phyloP scores from a whole-genome alignment of 1,140 invertebrate genomes.

The Plectus sambesii region DNA sequence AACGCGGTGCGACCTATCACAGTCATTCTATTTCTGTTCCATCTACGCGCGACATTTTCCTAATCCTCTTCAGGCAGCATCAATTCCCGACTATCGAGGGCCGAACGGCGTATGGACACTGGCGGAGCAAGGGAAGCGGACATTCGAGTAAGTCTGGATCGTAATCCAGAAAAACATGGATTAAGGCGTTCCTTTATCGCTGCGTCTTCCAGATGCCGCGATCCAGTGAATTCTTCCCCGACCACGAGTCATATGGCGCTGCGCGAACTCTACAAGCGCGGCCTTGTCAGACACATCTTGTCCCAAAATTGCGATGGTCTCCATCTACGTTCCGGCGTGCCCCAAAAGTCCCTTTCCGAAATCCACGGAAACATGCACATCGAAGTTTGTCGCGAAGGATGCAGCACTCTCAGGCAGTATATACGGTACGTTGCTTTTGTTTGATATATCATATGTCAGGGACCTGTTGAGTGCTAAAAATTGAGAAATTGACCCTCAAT shows the following conservation, averaged over 20 bases:
- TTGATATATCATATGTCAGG: too few relatives aligned
- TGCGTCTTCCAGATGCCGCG: constrained; percentile 58
- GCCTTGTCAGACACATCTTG: constrained; percentile 66
- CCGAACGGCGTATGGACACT: constrained; percentile 94
- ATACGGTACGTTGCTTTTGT: constrained; percentile 18
- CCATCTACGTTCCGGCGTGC: constrained; percentile 73
- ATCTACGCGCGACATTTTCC: too few relatives aligned
- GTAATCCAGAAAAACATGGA: too few relatives aligned
- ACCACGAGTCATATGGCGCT: constrained; percentile 87
- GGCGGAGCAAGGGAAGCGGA: constrained; percentile 68
- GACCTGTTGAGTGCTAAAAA: too few relatives aligned
- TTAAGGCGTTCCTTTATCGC: too few relatives aligned
- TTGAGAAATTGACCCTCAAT: too few relatives aligned
- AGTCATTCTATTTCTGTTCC: too few relatives aligned
- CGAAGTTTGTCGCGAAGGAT: too few relatives aligned
- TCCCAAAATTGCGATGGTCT: constrained; percentile 95
- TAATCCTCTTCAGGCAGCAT: constrained; percentile 57
- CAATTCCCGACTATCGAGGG: constrained; percentile 76
- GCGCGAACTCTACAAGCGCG: constrained; percentile 60
- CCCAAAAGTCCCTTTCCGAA: constrained; percentile 67
- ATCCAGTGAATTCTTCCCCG: constrained; percentile 73
- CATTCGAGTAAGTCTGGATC: constrained; percentile 16
- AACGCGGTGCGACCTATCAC: too few relatives aligned
- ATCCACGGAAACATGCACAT: constrained; percentile 96
- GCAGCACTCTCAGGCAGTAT: neutral